Evolutionary conservation across 30 jellyfish, hydroid and myxozoan species (phyloP), one percentile per base, ranked within the genome.

Genomic region (Haliclystus octoradiatus): DNA sequence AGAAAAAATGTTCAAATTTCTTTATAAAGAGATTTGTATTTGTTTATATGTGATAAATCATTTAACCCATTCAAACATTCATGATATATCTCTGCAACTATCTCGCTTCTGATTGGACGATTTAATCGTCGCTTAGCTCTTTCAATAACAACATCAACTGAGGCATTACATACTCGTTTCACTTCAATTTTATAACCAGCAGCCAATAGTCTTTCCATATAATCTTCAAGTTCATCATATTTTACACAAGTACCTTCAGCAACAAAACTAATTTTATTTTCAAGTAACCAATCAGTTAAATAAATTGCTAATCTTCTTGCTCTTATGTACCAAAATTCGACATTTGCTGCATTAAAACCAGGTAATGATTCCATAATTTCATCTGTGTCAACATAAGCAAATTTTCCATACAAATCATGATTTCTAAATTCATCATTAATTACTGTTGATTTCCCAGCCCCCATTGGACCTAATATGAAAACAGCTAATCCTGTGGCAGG

Each of bases 231-330:
- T 74, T 82, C 95, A 27, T 60, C 33, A 72, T 76, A 73, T 27
- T 91, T 82, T 28, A 91, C 99, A 79, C 99, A 91, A 49, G 99
- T 91, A 26, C 99, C 99, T 73, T 91, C 99, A 4, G 99, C 95
- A 29, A 91, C 92, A 69, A 91, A 91, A 64, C 95, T 82, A 28
- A 91, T 82, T 14, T 66, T 69, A 31, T 91, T 94, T 2, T 77
- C 91, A 33, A 82, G 79, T 7, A 91, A 80, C 99, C 99, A 91
- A 46, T 91, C 99, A 15, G 99, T 91, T 7, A 91, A 76, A 7
- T 64, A 40, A 28, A 91, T 91, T 19, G 95, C 93, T 7, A 91
- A 82, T 19, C 73, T 34, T 28, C 99, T 32, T 15, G 99, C 99
- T 40, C 34, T 51, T 0, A 95, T 95, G 53, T 91, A 91, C 61